phyloP scores from a whole-genome alignment of 2,113 vertebrate species.

The Indicator maculatus region DNA sequence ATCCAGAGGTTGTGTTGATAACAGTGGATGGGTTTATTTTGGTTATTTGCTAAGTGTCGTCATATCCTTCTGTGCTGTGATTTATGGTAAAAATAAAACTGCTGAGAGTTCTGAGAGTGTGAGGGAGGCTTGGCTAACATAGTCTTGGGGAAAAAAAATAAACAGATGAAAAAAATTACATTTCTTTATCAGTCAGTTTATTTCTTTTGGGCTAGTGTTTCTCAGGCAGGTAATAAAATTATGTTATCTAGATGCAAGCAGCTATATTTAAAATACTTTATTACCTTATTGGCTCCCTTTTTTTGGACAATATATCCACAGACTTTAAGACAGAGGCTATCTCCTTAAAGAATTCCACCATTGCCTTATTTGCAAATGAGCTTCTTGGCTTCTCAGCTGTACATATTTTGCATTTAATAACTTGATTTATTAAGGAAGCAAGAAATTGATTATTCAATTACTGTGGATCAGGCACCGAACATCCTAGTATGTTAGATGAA shows the following conservation, averaged over 20 bases:
- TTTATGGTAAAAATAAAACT: conserved; percentile 11
- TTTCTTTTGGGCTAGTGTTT: background rate
- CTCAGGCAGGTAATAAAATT: background rate
- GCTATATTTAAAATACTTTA: background rate
- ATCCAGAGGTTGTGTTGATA: background rate
- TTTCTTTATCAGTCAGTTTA: background rate
- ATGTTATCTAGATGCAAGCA: background rate
- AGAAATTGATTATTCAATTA: conserved; percentile 65
- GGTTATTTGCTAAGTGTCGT: background rate
- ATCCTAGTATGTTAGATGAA: background rate
- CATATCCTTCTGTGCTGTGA: background rate
- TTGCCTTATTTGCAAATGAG: conserved; percentile 62
- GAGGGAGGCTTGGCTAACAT: background rate
- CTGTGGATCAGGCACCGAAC: background rate
- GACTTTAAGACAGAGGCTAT: background rate
- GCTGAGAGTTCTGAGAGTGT: background rate
- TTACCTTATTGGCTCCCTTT: background rate
- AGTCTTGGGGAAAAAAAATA: background rate
- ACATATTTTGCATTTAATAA: conserved; percentile 55
- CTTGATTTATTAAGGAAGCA: conserved; percentile 64
- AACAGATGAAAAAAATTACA: background rate
- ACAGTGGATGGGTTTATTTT: background rate
- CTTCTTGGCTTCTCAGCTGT: conserved; percentile 44
- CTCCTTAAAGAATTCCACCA: conserved; percentile 35
- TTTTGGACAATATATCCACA: background rate